These are phyloP conservation scores for Macrobrachium nipponense DNA, from an alignment of 1,140 invertebrate species.

Conservation along the genomic window DNA sequence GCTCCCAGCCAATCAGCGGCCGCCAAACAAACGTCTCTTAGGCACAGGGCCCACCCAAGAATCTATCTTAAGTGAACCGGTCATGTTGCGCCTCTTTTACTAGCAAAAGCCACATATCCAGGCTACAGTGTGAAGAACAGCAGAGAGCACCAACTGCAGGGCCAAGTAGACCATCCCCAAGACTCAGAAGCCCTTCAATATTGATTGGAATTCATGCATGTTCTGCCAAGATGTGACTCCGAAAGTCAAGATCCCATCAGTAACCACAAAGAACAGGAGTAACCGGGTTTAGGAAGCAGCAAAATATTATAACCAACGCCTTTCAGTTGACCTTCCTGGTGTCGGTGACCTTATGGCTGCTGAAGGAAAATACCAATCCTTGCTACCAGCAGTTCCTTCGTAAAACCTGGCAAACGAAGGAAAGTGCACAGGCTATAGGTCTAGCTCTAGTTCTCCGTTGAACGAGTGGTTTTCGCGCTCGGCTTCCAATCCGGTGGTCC, in stretches of 20 bases:
- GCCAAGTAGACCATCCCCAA: too few species aligned
- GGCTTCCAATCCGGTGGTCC: too few species aligned
- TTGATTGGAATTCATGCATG: slow-evolving; percentile 22
- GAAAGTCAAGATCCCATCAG: slow-evolving; percentile 19
- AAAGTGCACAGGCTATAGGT: neutral
- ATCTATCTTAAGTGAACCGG: too few species aligned
- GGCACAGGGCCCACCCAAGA: too few species aligned
- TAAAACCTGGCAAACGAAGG: slow-evolving; percentile 14
- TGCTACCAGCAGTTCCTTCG: slow-evolving; percentile 29
- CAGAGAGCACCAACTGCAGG: too few species aligned
- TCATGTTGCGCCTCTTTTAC: too few species aligned
- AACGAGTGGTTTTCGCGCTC: too few species aligned
- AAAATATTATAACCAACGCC: neutral
- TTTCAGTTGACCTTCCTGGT: slow-evolving; percentile 29
- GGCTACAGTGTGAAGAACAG: too few species aligned
- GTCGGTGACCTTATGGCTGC: slow-evolving; percentile 25
- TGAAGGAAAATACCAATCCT: slow-evolving; percentile 25
- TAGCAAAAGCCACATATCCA: too few species aligned
- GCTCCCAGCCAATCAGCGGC: too few species aligned
- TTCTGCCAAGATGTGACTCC: slow-evolving; percentile 23
- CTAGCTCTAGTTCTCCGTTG: slow-evolving; percentile 2
- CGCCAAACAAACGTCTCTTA: too few species aligned
- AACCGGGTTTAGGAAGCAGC: slow-evolving; percentile 21
- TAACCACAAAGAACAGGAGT: slow-evolving; percentile 28
- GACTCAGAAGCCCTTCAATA: too few species aligned